Base-by-base conservation (phyloP, 23 tunicate genomes). In the Trididemnum clinides region DNA sequence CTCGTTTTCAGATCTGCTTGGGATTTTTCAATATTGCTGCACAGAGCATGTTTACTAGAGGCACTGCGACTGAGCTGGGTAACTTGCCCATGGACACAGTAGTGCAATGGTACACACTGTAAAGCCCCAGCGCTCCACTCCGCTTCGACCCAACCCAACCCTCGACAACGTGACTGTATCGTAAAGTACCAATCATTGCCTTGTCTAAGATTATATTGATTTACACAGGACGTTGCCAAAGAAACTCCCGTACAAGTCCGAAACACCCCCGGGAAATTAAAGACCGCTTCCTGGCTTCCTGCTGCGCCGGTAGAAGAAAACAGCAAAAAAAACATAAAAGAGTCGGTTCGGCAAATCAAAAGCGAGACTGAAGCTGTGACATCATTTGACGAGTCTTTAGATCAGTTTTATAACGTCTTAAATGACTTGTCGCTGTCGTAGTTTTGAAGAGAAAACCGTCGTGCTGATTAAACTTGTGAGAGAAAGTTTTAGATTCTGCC, bases 331-430 rank as follows among this genome's bases (percentile, higher is more conserved):
- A 35, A 78, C 29, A 29, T 78, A 20, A 81, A 64, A 81, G 74
- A 29, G 33, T 81, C 85, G 12, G 57, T 81, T 6, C 75, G 58
- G 3, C 73, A 72, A 26, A 88, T 88, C 70, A 88, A 88, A 38
- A 81, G 39, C 50, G 91, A 88, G 57, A 71, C 72, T 27, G 44
- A 80, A 23, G 57, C 71, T 19, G 92, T 90, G 20, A 51, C 82
- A 28, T 88, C 92, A 15, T 92, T 89, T 54, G 97, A 92, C 86
- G 92, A 92, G 39, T 92, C 97, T n/a, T 64, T 92, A 20, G 97
- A 92, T 44, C 88, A 88, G 57, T 92, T 92, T 78, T 92, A 92
- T 74, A 88, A 92, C 87, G 97, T 92, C n/a, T 72, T 92, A 1
- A 90, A 92, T 38, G 88, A 88, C 33, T 83, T 92, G 22, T n/a